Conservation (phyloP, 2,797 vertebrate species). For the Amblyopsis hoosieri region DNA sequence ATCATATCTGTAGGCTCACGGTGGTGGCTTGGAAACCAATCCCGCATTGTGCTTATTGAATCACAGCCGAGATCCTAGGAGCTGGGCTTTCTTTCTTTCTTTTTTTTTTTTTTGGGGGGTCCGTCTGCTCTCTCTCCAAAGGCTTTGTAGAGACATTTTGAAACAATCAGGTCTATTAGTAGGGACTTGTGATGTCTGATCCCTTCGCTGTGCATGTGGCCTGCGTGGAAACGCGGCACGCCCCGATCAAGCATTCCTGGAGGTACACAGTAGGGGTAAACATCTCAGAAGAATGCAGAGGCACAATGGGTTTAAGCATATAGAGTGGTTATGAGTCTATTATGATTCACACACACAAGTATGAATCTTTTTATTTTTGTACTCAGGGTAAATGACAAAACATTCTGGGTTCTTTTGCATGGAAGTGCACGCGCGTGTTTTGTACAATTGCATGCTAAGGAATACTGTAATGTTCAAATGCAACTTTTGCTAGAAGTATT, state of each 20-base stretch:
- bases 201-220: constrained; percentile 49
- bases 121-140: constrained; percentile 57
- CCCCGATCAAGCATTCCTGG: constrained; percentile 47
- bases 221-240: constrained; percentile 39
- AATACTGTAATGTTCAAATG: no score
- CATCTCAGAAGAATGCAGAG: constrained; percentile 9
- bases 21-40: constrained; percentile 52
- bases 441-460: no score
- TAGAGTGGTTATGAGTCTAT: not conserved
- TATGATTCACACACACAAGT: not conserved
- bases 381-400: no score
- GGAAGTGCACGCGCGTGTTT: no score
- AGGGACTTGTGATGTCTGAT: constrained; percentile 72
- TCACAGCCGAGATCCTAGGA: constrained; percentile 57
- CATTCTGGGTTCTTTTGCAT: no score
- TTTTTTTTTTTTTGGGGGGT: constrained; percentile 33
- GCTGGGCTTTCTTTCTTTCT: constrained; percentile 24
- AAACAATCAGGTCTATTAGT: constrained; percentile 68
- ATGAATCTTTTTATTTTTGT: not conserved
- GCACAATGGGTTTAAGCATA: no score
- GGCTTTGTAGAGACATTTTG: constrained; percentile 62
- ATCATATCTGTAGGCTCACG: constrained; percentile 63
- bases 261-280: constrained; percentile 18
- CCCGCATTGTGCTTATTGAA: constrained; percentile 63
- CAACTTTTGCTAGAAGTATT: no score